Percentiles rank a stretch among this genome's conserved stretches.
Conservation (phyloP, 2,888 invertebrate species). For the Leucozona laternaria region DNA sequence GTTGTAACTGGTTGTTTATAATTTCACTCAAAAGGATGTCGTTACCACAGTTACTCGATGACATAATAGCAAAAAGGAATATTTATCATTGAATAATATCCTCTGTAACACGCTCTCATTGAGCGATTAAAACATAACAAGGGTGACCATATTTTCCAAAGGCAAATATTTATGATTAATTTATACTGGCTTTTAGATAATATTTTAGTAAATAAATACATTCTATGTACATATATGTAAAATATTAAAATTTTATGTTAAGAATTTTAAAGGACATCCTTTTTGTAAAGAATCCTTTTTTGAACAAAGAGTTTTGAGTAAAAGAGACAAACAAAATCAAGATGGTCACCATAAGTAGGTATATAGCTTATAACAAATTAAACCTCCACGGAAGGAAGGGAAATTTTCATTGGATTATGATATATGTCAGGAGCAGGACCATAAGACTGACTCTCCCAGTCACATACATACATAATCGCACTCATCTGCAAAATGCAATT, state of each 20-base stretch:
- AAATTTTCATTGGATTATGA: conserved; percentile 59
- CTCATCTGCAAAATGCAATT: conserved; percentile 73
- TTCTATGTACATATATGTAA: too few species aligned
- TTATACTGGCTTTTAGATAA: neutral
- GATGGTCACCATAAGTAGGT: neutral
- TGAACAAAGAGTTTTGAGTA: neutral
- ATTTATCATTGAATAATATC: conserved; percentile 61
- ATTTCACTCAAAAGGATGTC: conserved; percentile 60
- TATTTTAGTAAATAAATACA: too few species aligned
- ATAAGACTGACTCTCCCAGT: conserved; percentile 48
- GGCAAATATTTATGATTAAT: neutral
- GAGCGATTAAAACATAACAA: neutral
- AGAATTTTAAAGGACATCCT: too few species aligned
- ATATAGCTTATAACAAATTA: conserved; percentile 53
- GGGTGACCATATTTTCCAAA: neutral
- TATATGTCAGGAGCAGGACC: conserved; percentile 54
- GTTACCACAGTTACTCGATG: conserved; percentile 18
- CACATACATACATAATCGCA: conserved; percentile 48
- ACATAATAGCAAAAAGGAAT: neutral
- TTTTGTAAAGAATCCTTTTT: neutral
- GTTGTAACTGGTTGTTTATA: conserved; percentile 12
- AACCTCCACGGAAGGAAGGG: conserved; percentile 27
- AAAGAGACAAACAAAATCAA: neutral
- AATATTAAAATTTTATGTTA: too few species aligned
- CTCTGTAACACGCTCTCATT: conserved; percentile 9